Percentiles rank a stretch among this genome's conserved stretches.
Conservation (phyloP, 92 coral and sea anemone species). For the Blastomussa wellsi region DNA sequence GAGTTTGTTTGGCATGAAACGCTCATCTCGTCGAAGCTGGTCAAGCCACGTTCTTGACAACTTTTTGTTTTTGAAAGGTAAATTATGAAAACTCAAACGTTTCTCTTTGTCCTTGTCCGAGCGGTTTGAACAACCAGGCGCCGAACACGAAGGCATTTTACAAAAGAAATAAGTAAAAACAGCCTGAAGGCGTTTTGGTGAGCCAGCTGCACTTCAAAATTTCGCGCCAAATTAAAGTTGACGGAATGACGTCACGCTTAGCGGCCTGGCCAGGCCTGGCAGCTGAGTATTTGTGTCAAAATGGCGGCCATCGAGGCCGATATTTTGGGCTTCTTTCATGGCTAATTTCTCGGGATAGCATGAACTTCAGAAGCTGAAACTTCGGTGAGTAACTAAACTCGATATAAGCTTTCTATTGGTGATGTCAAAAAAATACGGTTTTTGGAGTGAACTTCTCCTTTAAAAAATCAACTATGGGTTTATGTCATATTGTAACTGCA, state of each 20-base stretch:
- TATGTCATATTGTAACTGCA: too few species aligned
- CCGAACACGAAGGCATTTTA: background rate
- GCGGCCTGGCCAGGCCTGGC: slow-evolving; percentile 5
- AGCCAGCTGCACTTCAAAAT: background rate
- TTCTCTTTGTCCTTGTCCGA: background rate
- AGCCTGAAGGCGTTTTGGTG: too few species aligned
- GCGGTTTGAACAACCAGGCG: background rate
- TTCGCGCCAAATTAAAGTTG: slow-evolving; percentile 21
- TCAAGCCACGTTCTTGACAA: background rate
- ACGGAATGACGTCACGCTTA: slow-evolving; percentile 19
- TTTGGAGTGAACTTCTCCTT: slow-evolving; percentile 14
- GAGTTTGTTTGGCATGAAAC: background rate
- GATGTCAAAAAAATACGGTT: background rate
- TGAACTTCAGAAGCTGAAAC: slow-evolving; percentile 4
- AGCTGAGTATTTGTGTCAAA: background rate
- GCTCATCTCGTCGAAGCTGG: background rate
- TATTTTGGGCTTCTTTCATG: slow-evolving; percentile 7
- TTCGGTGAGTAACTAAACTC: background rate
- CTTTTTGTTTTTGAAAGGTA: background rate
- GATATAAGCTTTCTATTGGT: background rate
- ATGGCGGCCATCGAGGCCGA: background rate
- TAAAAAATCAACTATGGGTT: too few species aligned
- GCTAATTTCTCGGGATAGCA: background rate
- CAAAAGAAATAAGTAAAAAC: too few species aligned
- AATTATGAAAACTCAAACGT: background rate